phyloP scores from a whole-genome alignment of 2,797 vertebrate genomes.

The Morelia viridis region DNA sequence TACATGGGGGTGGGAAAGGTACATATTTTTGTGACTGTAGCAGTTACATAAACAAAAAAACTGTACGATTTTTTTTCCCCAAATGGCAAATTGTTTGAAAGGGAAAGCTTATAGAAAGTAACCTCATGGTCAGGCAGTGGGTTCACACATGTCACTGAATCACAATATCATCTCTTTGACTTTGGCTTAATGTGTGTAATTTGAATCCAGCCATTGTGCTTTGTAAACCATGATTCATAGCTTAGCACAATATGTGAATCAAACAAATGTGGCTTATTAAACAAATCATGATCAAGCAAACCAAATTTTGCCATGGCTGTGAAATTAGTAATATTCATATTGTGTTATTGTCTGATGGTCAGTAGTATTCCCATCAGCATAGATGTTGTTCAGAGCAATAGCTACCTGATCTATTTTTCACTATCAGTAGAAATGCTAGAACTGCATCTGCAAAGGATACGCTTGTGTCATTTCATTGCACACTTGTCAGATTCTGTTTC shows the following conservation, averaged over 20 bases:
- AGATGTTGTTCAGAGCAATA: not conserved
- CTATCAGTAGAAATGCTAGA: not conserved
- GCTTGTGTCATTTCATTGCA: not conserved
- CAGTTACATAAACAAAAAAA: not conserved
- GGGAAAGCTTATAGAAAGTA: not conserved
- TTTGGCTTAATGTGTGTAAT: not conserved
- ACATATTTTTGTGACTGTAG: not conserved
- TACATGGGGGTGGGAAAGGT: not conserved
- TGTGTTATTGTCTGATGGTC: not conserved
- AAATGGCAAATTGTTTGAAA: not conserved
- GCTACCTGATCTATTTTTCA: not conserved
- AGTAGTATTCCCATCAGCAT: not conserved
- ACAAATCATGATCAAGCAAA: not conserved
- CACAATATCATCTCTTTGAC: not conserved
- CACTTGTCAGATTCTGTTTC: not conserved
- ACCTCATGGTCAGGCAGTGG: not conserved
- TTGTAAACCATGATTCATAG: not conserved
- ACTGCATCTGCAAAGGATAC: not conserved
- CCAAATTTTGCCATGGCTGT: not conserved
- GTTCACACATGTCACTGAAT: not conserved
- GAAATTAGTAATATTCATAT: not conserved
- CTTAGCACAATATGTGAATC: not conserved
- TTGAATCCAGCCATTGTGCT: not conserved
- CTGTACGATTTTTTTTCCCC: accelerated
- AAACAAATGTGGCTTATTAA: not conserved